Evolutionary conservation across 2,888 invertebrate species (phyloP).

Genomic region (Pollenia griseotomentosa): DNA sequence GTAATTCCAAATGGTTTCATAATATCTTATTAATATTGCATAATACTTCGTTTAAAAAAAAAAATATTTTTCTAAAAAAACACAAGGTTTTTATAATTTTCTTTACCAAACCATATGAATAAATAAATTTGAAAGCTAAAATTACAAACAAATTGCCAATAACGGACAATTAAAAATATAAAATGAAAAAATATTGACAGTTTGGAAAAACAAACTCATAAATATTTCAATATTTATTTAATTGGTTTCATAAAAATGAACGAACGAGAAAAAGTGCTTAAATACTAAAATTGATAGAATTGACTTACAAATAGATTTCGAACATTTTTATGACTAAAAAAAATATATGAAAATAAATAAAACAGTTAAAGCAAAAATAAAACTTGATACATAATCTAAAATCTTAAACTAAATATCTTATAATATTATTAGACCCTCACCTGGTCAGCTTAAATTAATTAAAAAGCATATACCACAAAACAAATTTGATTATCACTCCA

Average conservation of each 20-base stretch:
- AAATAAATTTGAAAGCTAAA: constrained; percentile 58
- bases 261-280: constrained; percentile 45
- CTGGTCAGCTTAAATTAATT: constrained; percentile 23
- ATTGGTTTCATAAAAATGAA: constrained; percentile 64
- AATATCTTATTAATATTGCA: constrained; percentile 8
- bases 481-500: constrained; percentile 37
- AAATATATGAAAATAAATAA: too few relatives aligned
- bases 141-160: constrained; percentile 58
- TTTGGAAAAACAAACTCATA: constrained; percentile 55
- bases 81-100: constrained; percentile 33
- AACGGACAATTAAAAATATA: constrained; percentile 58
- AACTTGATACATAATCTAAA: background rate
- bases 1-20: background rate
- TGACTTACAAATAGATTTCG: constrained; percentile 9
- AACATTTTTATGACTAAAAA: too few relatives aligned
- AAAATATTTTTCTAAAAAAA: constrained; percentile 2
- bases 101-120: constrained; percentile 48
- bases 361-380: background rate
- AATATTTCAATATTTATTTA: constrained; percentile 67
- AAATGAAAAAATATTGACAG: constrained; percentile 60
- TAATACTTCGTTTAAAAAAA: constrained; percentile 4
- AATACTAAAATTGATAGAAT: constrained; percentile 37
- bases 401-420: background rate
- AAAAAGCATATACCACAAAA: constrained; percentile 15
- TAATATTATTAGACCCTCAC: constrained; percentile 16